These are phyloP conservation scores for Ptychochromis oligacanthus DNA, from an alignment of 2,113 vertebrate genomes.

Conservation along the genomic window DNA sequence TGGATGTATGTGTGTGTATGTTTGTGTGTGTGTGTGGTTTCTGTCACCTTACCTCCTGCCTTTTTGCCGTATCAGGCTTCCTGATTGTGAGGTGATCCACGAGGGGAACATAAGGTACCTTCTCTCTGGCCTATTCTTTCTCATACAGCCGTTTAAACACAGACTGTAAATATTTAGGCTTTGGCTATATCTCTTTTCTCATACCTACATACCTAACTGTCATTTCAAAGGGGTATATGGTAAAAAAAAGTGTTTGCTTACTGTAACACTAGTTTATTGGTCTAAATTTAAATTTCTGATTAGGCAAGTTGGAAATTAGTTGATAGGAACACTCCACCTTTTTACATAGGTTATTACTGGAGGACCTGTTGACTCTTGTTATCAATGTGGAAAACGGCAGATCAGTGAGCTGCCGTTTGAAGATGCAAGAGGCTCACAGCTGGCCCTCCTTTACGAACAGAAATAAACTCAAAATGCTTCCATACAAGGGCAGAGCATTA, in stretches of 20 bases:
- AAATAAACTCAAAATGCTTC: too few species aligned
- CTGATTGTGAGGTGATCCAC: conserved; percentile 82
- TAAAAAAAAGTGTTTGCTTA: not conserved
- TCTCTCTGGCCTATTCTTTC: conserved; percentile 35
- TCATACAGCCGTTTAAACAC: conserved; percentile 15
- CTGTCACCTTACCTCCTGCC: conserved; percentile 63
- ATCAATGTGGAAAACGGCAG: too few species aligned
- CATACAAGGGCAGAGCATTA: too few species aligned
- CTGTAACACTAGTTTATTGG: not conserved
- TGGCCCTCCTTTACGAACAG: too few species aligned
- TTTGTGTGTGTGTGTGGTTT: conserved; percentile 27
- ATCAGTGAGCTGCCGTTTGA: too few species aligned
- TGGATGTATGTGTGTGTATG: conserved; percentile 31
- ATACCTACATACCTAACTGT: not conserved
- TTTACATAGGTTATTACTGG: too few species aligned
- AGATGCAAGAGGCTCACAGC: too few species aligned
- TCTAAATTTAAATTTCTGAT: too few species aligned
- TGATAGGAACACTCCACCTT: too few species aligned
- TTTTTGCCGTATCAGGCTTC: conserved; percentile 81
- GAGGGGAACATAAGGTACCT: conserved; percentile 85
- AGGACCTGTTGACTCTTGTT: too few species aligned
- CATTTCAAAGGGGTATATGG: not conserved
- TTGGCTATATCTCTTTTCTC: not conserved
- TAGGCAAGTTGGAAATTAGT: too few species aligned
- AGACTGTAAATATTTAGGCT: not conserved